Conservation (phyloP, 2,888 invertebrate genomes). For the Protonemura montana region DNA sequence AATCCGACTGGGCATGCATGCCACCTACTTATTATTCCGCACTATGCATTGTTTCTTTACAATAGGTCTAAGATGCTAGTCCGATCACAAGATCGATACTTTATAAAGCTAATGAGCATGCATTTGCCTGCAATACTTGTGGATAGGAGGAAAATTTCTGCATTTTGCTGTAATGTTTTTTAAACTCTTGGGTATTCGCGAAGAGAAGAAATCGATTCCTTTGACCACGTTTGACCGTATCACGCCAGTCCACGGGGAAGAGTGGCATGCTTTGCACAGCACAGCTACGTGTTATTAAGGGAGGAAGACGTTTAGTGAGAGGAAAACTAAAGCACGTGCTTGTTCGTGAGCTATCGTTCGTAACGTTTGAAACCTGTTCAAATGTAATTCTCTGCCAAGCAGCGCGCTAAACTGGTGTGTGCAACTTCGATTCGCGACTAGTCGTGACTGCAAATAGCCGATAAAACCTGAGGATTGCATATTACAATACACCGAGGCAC, state of each 20-base stretch:
- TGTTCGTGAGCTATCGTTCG: not conserved
- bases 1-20: not conserved
- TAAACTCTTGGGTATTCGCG: not conserved
- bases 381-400: not conserved
- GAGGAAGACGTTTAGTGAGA: not conserved
- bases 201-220: not conserved
- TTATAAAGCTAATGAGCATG: not conserved
- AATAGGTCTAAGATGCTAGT: not conserved
- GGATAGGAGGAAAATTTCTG: not conserved
- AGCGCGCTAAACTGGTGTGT: not conserved
- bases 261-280: not conserved
- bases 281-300: not conserved
- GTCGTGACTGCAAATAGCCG: not conserved
- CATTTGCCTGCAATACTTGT: not conserved
- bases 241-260: not conserved
- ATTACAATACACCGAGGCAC: not conserved
- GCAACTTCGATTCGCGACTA: not conserved
- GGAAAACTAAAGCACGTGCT: not conserved
- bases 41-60: constrained; percentile 14
- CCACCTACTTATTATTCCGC: not conserved
- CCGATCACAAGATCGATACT: not conserved
- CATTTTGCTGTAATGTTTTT: not conserved
- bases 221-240: not conserved
- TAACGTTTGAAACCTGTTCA: not conserved
- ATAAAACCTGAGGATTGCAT: not conserved